These are phyloP conservation scores for Rallus crepitans DNA, from an alignment of 2,797 vertebrate genomes.

Conservation along the genomic window DNA sequence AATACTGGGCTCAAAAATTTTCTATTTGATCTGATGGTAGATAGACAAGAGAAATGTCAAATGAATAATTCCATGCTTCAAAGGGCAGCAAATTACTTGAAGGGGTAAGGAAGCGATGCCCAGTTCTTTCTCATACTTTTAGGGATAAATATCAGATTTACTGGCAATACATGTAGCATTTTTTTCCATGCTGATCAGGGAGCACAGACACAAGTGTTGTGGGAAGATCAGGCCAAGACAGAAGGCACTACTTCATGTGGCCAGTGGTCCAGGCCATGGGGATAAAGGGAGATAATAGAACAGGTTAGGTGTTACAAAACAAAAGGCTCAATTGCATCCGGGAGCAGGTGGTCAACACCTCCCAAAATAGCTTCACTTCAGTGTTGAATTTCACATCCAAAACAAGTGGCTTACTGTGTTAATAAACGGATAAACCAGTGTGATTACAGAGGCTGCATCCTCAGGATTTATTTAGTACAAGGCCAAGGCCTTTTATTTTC, in stretches of 20 bases:
- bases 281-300: too few relatives aligned
- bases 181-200: not conserved
- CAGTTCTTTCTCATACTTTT: not conserved
- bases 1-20: not conserved
- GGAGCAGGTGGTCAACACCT: not conserved
- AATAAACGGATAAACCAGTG: not conserved
- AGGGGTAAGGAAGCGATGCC: not conserved
- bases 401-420: not conserved
- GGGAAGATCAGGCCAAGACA: not conserved
- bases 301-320: accelerated
- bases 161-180: accelerated
- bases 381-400: not conserved
- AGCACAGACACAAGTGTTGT: accelerated
- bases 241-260: accelerated
- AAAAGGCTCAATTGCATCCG: not conserved
- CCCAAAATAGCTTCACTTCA: not conserved
- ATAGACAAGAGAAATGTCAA: not conserved
- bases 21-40: not conserved
- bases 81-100: not conserved
- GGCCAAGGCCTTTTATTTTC: not conserved
- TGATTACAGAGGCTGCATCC: not conserved
- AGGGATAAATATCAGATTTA: not conserved
- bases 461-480: accelerated
- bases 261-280: accelerated
- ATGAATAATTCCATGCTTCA: not conserved